Evolutionary conservation across 1,140 invertebrate species (phyloP), one percentile per base, ranked within the genome.

Genomic region (Aricia agestis): DNA sequence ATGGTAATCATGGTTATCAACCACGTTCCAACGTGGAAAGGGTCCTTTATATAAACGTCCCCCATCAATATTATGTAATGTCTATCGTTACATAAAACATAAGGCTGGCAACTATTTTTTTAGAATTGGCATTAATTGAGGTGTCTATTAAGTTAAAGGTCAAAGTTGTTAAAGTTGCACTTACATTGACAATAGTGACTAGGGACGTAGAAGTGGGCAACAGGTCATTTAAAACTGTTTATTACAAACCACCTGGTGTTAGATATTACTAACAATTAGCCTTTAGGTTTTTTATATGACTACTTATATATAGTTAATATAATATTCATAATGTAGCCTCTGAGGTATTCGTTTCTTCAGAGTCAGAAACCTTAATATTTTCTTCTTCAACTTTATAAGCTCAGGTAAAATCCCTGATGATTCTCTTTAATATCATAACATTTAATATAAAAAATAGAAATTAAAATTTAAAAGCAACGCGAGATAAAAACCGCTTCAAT

Each of bases 1-100:
- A 25, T 25, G 25, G 25, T 25, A 25, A 25, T 2, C 25, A 25
- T 25, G 25, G 25, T 25, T 25, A 25, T 25, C 25, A 1, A 25
- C 25, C 25, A 25, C 25, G 25, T 52, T 52, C 13, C 9, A 52
- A 15, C 36, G 9, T 36, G 36, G 9, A 36, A 9, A 36, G 6
- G 9, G 6, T 4, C 36, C 36, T 36, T 36, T 36, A 9, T 36
- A 52, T 52, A 52, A 11, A 52, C 13, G 45, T 15, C 13, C 45
- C 45, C 45, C 45, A 52, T 52, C 45, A 52, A 52, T 52, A 52
- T 13, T 52, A 52, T 52, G 6, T 52, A 52, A 52, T 52, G 45
- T 13, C 45, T 52, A 52, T 52, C 45, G 45, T 52, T 52, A 52
- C 45, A 52, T 52, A 52, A 52, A 52, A 52, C 45, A 52, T 52